These are phyloP conservation scores for Procambarus virginalis DNA, from an alignment of 1,140 invertebrate genomes.

Conservation along the genomic window DNA sequence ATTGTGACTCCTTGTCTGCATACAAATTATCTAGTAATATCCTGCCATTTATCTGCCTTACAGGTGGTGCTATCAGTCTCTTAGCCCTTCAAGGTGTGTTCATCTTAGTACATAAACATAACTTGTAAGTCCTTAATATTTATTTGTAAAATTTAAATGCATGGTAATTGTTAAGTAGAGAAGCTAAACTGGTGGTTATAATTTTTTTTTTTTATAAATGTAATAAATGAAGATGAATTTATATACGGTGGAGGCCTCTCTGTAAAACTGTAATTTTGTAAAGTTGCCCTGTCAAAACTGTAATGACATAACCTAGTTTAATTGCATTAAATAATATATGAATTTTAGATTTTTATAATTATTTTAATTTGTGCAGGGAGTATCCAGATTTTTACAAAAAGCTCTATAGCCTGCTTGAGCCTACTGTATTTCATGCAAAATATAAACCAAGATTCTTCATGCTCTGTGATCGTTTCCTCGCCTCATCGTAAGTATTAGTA, in stretches of 20 bases:
- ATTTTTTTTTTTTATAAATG: no score
- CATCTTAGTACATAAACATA: constrained; percentile 90
- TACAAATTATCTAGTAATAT: not conserved
- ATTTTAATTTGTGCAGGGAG: constrained; percentile 77
- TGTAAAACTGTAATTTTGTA: no score
- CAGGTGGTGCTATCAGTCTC: constrained; percentile 86
- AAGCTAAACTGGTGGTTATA: no score
- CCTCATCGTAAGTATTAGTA: constrained; percentile 38
- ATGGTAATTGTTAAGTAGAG: no score
- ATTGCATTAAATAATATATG: no score
- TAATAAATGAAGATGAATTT: no score
- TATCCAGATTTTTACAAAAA: constrained; percentile 97
- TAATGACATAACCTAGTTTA: no score
- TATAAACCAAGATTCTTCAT: constrained; percentile 84
- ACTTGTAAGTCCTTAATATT: constrained; percentile 78
- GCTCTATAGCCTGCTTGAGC: constrained; percentile 93
- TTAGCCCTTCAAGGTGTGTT: constrained; percentile 95
- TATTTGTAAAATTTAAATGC: no score
- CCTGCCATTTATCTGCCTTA: not conserved
- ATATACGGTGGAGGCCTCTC: no score
- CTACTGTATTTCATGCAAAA: constrained; percentile 91
- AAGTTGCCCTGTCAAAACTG: no score
- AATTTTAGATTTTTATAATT: no score
- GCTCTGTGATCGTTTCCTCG: constrained; percentile 59
- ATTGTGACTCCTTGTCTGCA: no score